Base-by-base conservation (phyloP, 2,888 invertebrate species). In the Eristalis arbustorum region DNA sequence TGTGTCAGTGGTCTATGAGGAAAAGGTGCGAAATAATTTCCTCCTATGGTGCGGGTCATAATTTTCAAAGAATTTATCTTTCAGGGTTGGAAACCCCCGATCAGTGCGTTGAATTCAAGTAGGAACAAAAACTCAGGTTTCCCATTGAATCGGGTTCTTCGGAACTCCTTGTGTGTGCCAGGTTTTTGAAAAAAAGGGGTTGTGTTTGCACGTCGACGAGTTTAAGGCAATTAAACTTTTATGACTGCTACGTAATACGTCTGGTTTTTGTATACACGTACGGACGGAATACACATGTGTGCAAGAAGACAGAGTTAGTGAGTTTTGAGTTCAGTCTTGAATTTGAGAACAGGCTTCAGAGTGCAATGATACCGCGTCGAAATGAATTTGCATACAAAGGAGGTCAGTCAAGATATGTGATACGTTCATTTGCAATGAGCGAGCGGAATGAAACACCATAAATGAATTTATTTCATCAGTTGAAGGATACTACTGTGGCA, bases 371-470 rank as follows among this genome's bases (percentile, higher is more conserved):
- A 28, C 59, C 25, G 25, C 13, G 59, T 11, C 25, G 0, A 25
- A 25, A 25, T 59, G 25, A 22, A 49, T 79, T 42, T 31, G 62
- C 62, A 63, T 63, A 74, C 57, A 68, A 80, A 68, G 68, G 68
- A 59, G 75, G 81, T 81, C 69, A 75, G 75, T 81, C 69, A 71
- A n/a, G 75, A 37, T 71, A 71, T 74, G 80, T 74, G 74, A 49
- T 73, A 68, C 59, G 49, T 42, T 56, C 73, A 79, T 74, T 31
- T 69, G 28, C 68, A 49, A 18, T 42, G 42, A 14, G n/a, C 42
- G 42, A 42, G 14, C 42, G n/a, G n/a, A n/a, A n/a, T n/a, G n/a
- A n/a, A n/a, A n/a, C n/a, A n/a, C n/a, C n/a, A n/a, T n/a, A 42
- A 73, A 73, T 23, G 37, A 59, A 80, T 68, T 37, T 57, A 69